Evolutionary conservation across 2,113 vertebrate genomes (phyloP).

Genomic region (Kryptolebias marmoratus): DNA sequence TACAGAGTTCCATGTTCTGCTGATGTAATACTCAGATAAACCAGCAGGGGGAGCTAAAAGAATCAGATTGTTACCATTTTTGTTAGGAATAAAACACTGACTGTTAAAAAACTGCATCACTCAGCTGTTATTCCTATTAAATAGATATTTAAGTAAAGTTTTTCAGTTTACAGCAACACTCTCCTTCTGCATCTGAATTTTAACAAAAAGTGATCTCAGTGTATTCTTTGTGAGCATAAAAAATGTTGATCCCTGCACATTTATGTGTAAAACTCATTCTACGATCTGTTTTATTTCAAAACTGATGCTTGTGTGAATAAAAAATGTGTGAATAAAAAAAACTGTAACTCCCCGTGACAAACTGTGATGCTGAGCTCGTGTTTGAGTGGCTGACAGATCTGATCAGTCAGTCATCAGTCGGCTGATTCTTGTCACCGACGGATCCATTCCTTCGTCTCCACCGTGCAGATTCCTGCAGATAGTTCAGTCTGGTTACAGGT

Average conservation of each 20-base stretch:
- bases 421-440: neutral
- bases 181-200: no score
- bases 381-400: neutral
- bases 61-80: neutral
- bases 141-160: no score
- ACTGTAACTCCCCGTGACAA: neutral
- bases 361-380: neutral
- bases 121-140: no score
- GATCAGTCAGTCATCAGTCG: neutral
- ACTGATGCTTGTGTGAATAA: neutral
- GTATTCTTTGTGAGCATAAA: no score
- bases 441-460: slow-evolving; percentile 1
- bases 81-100: no score
- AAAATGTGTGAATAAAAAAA: neutral
- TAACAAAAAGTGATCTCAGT: no score
- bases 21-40: neutral
- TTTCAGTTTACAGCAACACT: no score
- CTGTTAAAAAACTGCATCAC: no score
- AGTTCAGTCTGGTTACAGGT: no score
- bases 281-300: neutral
- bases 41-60: slow-evolving; percentile 23
- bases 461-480: neutral
- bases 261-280: neutral
- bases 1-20: neutral
- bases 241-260: no score